Evolutionary conservation across 2,797 vertebrate genomes (phyloP).

Genomic region (Ambastaia sidthimunki): DNA sequence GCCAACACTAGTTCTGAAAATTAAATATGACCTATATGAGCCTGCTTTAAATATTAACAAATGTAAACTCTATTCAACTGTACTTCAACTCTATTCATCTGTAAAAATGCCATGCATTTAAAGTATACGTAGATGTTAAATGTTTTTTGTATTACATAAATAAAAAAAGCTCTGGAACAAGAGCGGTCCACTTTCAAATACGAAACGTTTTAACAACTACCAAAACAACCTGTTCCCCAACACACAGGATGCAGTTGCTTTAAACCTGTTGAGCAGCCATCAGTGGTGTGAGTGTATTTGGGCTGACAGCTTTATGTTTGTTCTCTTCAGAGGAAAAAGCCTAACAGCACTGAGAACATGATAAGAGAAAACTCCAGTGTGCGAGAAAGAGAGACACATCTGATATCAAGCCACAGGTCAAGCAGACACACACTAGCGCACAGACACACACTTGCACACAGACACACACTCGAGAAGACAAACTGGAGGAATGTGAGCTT

Average conservation of each 20-base stretch:
- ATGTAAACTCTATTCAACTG: no score
- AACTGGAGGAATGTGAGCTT: slow-evolving; percentile 54
- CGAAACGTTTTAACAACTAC: neutral
- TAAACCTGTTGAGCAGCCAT: neutral
- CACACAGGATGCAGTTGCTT: neutral
- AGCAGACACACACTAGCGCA: neutral
- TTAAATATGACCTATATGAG: no score
- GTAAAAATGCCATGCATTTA: no score
- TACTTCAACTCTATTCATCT: no score
- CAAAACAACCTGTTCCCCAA: neutral
- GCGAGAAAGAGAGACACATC: slow-evolving; percentile 61
- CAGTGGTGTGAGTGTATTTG: slow-evolving; percentile 5
- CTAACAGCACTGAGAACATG: slow-evolving; percentile 59
- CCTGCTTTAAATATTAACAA: no score
- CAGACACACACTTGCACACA: no score
- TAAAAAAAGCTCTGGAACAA: no score
- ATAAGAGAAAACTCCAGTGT: slow-evolving; percentile 67
- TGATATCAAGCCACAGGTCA: slow-evolving; percentile 70
- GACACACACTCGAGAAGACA: neutral
- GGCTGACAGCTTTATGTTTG: slow-evolving; percentile 36
- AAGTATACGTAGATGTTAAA: no score
- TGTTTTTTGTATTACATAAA: no score
- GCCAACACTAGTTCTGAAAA: no score
- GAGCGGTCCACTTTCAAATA: neutral
- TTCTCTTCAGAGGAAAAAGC: slow-evolving; percentile 45